These are phyloP conservation scores for Acanthosoma haemorrhoidale DNA, from an alignment of 2,888 invertebrate genomes.

Conservation along the genomic window DNA sequence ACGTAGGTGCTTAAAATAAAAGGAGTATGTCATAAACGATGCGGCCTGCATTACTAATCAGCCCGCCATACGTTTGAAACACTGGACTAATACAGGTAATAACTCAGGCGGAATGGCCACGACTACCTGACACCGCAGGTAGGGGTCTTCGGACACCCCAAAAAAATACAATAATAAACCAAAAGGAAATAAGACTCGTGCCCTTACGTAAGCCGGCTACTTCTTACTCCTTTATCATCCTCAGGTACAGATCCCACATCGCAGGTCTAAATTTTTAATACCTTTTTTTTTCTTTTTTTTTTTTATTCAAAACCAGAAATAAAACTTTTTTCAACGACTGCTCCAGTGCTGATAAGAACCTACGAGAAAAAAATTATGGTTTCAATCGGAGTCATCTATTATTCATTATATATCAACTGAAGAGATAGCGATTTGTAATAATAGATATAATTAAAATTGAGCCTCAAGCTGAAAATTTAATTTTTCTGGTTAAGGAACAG, in stretches of 20 bases:
- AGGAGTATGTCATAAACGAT: no score
- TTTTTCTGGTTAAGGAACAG: no score
- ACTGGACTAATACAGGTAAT: no score
- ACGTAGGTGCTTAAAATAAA: no score
- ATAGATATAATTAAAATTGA: no score
- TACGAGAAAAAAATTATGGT: neutral
- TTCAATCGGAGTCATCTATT: neutral
- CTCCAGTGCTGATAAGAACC: neutral
- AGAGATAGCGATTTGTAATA: no score
- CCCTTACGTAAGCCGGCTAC: neutral
- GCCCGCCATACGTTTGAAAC: no score
- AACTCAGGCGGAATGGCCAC: neutral
- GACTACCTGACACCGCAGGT: neutral
- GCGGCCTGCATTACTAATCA: no score
- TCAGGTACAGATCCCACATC: neutral
- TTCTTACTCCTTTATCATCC: neutral
- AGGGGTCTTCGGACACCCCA: neutral
- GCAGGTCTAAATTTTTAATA: neutral
- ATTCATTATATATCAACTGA: no score
- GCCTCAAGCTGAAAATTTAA: no score
- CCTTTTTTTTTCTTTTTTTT: no score
- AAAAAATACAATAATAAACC: neutral
- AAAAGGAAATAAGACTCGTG: neutral
- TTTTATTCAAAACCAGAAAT: neutral
- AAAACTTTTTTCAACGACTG: neutral